Conservation (phyloP, 1,140 invertebrate genomes). For the Protaetia brevitarsis region DNA sequence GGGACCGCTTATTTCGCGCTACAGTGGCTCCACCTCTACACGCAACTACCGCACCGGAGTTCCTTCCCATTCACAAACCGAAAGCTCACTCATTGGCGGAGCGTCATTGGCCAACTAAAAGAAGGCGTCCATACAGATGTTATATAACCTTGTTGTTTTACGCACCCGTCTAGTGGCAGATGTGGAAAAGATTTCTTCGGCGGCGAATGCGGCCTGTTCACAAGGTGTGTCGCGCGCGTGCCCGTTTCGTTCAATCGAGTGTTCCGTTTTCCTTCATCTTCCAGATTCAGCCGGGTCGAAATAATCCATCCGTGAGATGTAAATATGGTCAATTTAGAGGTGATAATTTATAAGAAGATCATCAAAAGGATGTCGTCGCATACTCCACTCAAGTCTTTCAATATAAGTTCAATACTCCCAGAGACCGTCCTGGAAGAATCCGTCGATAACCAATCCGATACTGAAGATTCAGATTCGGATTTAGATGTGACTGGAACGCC, state of each 20-base stretch:
- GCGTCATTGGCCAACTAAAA: conserved; percentile 2
- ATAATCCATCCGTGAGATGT: conserved; percentile 1
- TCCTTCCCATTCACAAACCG: background rate
- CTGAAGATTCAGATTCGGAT: conserved; percentile 68
- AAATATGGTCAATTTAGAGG: conserved; percentile 23
- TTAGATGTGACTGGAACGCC: conserved; percentile 66
- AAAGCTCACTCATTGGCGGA: background rate
- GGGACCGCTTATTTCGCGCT: background rate
- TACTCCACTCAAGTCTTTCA: conserved; percentile 66
- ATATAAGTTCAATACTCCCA: conserved; percentile 67
- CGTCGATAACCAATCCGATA: conserved; percentile 33
- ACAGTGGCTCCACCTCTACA: conserved; percentile 4
- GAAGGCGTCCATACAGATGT: conserved; percentile 20
- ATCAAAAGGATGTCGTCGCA: conserved; percentile 14
- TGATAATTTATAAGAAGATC: background rate
- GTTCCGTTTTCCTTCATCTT: background rate
- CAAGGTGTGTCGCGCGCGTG: background rate
- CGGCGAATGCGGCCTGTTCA: background rate
- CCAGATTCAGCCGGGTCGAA: background rate
- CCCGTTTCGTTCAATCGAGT: background rate
- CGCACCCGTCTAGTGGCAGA: background rate
- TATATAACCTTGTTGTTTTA: conserved; percentile 19
- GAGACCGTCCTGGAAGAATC: conserved; percentile 58
- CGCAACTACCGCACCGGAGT: background rate
- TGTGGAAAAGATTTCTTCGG: conserved; percentile 2